Evolutionary conservation across 2,113 vertebrate genomes (phyloP), one percentile per base, ranked within the genome.

Genomic region (Dermatemys mawii): DNA sequence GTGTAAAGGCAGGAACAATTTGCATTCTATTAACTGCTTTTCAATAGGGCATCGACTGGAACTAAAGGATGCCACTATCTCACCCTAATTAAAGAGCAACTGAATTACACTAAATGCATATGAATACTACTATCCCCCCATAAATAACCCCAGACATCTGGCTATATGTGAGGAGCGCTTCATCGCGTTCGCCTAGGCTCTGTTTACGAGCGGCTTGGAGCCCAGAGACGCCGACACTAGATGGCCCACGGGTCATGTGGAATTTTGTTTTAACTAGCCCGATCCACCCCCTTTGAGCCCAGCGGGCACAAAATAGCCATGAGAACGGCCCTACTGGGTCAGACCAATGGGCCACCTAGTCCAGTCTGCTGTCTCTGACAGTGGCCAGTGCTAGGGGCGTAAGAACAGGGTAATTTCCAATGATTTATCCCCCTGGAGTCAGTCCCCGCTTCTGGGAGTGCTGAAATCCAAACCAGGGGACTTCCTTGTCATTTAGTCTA

Each of bases 1-100:
- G 98, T 98, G 98, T 99, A 99, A 99, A 99, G 98, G 97, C 97
- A 97, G 97, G 97, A 98, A 98, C 99, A 98, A 99, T 99, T 99
- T 99, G 99, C 99, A 99, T 99, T 98, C 98, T 99, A 99, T 99
- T 99, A 99, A 99, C 98, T 97, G 98, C 99, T 99, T 99, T 99
- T 99, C 99, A 99, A 99, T 98, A 98, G 99, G 96, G 98, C 99
- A 99, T 99, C 97, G 98, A 99, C 99, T 98, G 99, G 99, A 99
- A 99, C 99, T 99, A 99, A 99, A 99, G 98, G 98, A 99, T 99
- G 98, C 98, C 98, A 97, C 98, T 98, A 98, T 98, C 97, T 91
- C 98, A 96, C 98, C 97, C 98, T 99, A 99, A 99, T 99, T 98
- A 98, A 99, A 98, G 98, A 97, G 97, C 98, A 95, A 95, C 98